phyloP scores from a whole-genome alignment of 53 echinoderm and acorn worm genomes.

The Paracentrotus lividus region DNA sequence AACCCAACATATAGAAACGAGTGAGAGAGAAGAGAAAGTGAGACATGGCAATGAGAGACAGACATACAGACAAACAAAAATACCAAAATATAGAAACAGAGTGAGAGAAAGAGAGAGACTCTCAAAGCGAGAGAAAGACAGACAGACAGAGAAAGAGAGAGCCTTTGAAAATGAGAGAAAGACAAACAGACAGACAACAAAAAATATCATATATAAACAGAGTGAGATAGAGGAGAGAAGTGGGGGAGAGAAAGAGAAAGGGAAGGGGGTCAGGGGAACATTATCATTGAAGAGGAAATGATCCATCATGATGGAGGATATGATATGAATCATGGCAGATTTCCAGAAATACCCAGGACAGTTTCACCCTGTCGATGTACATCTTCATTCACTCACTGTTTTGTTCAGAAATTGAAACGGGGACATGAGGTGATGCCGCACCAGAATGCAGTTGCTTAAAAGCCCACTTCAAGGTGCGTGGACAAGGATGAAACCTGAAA shows the following conservation, averaged over 20 bases:
- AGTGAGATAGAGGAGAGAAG: not conserved
- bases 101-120: not conserved
- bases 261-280: not conserved
- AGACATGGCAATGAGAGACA: not conserved
- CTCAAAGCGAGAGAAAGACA: too few relatives aligned
- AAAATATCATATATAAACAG: not conserved
- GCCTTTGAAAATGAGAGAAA: not conserved
- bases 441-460: too few relatives aligned
- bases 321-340: not conserved
- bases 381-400: slow-evolving; percentile 2
- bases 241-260: not conserved
- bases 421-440: too few relatives aligned
- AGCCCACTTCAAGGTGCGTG: too few relatives aligned
- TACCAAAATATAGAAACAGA: not conserved
- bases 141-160: not conserved
- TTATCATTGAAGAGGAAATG: slow-evolving; percentile 11
- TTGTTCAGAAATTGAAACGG: slow-evolving; percentile 15
- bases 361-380: not conserved
- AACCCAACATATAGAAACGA: not conserved
- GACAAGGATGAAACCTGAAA: too few relatives aligned
- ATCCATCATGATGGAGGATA: slow-evolving; percentile 2
- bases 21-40: not conserved
- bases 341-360: slow-evolving; percentile 44
- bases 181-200: not conserved
- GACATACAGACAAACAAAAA: not conserved